A percentile compares a stretch with the other conserved stretches of the same genome.
These are phyloP conservation scores for Drosophila bipectinata DNA, from an alignment of 1,140 invertebrate genomes.

Conservation along the genomic window DNA sequence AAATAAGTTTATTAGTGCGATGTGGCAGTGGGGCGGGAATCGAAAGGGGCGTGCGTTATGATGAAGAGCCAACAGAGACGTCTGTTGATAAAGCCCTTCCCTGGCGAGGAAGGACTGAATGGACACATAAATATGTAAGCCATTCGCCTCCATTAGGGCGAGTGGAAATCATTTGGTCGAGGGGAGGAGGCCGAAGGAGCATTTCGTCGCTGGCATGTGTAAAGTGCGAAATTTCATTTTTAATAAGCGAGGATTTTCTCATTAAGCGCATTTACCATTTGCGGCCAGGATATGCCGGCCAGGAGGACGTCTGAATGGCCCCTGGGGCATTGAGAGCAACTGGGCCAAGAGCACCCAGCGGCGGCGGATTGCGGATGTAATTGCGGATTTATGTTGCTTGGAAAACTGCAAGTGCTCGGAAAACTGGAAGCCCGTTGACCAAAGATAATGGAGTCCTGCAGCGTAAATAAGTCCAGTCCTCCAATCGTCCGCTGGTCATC, in stretches of 20 bases:
- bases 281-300: conserved; percentile 2
- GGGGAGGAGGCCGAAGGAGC: background rate
- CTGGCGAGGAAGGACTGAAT: conserved; percentile 4
- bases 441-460: conserved; percentile 41
- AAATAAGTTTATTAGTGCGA: conserved; percentile 77
- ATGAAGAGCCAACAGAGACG: conserved; percentile 14
- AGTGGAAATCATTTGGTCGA: conserved; percentile 16
- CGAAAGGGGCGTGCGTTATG: conserved; percentile 45
- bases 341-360: conserved; percentile 18
- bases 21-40: conserved; percentile 25
- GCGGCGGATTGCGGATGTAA: conserved; percentile 39
- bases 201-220: conserved; percentile 14
- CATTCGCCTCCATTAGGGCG: conserved; percentile 34
- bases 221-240: conserved; percentile 56
- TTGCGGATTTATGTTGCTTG: conserved; percentile 66
- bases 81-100: background rate
- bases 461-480: conserved; percentile 22
- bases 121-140: conserved; percentile 24
- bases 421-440: conserved; percentile 62
- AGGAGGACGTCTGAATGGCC: background rate
- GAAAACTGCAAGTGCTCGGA: conserved; percentile 22
- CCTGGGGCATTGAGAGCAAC: conserved; percentile 16
- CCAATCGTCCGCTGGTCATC: no score
- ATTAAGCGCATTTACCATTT: conserved; percentile 47
- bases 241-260: conserved; percentile 60